Evolutionary conservation across 2,888 invertebrate genomes (phyloP), one percentile per base, ranked within the genome.

Genomic region (Coelopa pilipes): DNA sequence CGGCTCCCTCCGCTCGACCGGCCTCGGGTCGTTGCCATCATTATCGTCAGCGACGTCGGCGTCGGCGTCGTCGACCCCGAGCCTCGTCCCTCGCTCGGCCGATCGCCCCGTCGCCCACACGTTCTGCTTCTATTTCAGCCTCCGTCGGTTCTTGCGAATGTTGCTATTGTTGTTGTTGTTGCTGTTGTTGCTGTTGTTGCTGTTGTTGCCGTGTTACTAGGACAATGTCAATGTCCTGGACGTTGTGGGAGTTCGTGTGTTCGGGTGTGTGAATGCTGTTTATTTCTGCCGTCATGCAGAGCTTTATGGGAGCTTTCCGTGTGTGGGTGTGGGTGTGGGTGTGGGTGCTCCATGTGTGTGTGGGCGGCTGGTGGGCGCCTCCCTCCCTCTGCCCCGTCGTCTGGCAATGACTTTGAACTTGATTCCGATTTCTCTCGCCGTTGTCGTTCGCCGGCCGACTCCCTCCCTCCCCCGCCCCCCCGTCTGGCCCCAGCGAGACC

Each of bases 181-280:
- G 5, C 4, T 59, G 19, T 59, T 59, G 12, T 59, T 59, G 9
- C 7, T 59, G 11, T 21, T 59, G 10, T 9, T 21, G 47, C 72
- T 70, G 19, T 70, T 53, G 60, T 59, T 53, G 70, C 50, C 72
- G 19, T 62, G 69, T 77, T 68, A 76, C 60, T 77, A 75, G 77
- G 71, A 77, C 76, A 79, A 77, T 76, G 78, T 79, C 78, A 78
- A 76, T 76, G 79, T 77, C 78, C 76, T 78, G 63, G 60, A 19
- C 15, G 17, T n/a, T 47, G 47, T 65, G n/a, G 19, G 47, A 46
- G 65, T 17, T 65, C 4, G 46, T 65, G 46, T 73, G 55, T 67
- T 47, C 15, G 53, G 59, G 47, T 66, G 62, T 65, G 50, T 66
- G 59, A 57, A 63, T 63, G 71, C 70, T 70, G 73, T 74, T 15